Percentiles rank a stretch among this genome's conserved stretches.
phyloP scores from a whole-genome alignment of 2,113 vertebrate genomes.

The Sinocyclocheilus anophthalmus region DNA sequence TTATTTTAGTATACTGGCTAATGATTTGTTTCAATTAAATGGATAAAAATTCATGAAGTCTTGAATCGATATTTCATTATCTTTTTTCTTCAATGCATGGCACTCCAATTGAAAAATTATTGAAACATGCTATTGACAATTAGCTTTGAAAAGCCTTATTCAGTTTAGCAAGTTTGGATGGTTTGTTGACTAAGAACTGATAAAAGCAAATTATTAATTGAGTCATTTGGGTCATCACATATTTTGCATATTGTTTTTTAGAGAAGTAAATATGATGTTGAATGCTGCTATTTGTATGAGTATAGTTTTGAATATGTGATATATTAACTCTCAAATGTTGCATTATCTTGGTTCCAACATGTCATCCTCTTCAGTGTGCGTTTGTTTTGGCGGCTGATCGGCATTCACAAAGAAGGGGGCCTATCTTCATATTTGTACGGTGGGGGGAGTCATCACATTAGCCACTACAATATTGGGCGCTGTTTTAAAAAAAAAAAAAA shows the following conservation, averaged over 20 bases:
- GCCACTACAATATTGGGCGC: not conserved
- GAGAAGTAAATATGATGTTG: not conserved
- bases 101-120: not conserved
- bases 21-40: not conserved
- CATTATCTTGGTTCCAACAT: not conserved
- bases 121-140: not conserved
- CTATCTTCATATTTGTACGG: not conserved
- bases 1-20: not conserved
- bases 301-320: not conserved
- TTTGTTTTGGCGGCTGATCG: too few relatives aligned
- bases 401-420: not conserved
- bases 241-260: not conserved
- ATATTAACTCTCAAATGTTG: not conserved
- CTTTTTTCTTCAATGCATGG: not conserved
- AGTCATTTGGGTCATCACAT: not conserved
- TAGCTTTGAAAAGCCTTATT: not conserved
- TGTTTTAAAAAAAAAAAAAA: not conserved
- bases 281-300: not conserved
- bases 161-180: not conserved
- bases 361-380: not conserved
- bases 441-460: not conserved
- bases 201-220: not conserved
- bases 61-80: not conserved
- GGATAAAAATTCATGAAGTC: too few relatives aligned
- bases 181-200: not conserved